These are phyloP conservation scores for Odocoileus hemionus DNA, from an alignment of 2,113 vertebrate genomes.

Conservation along the genomic window DNA sequence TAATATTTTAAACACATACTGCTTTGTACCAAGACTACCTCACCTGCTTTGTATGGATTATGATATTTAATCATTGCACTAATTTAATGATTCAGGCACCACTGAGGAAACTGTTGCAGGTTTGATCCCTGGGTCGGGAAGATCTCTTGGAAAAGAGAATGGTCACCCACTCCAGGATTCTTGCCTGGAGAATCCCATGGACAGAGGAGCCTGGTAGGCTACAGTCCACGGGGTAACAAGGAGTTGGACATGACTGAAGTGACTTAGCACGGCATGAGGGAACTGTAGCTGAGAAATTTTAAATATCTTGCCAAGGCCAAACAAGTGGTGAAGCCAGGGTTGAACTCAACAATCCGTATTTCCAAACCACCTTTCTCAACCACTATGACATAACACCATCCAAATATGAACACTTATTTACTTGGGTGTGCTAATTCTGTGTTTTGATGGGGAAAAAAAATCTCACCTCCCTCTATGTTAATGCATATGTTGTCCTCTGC, in stretches of 20 bases:
- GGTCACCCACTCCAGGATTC: neutral
- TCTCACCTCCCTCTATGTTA: neutral
- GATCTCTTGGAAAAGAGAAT: neutral
- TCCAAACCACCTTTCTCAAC: neutral
- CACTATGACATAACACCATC: neutral
- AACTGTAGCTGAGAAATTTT: neutral
- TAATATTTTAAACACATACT: neutral
- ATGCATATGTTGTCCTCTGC: neutral
- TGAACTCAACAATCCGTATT: neutral
- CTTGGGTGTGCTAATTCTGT: neutral
- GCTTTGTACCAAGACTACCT: neutral
- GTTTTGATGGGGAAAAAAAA: neutral
- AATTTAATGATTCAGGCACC: neutral
- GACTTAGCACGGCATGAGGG: fast-evolving
- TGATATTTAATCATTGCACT: neutral
- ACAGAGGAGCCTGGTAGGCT: neutral
- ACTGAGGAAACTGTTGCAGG: neutral
- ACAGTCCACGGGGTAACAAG: neutral
- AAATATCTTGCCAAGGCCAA: neutral
- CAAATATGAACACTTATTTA: neutral
- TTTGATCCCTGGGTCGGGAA: neutral
- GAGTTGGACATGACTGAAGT: neutral
- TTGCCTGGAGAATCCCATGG: neutral
- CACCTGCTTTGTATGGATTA: neutral
- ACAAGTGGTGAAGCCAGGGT: neutral